phyloP scores from a whole-genome alignment of 1,140 invertebrate genomes.

The Gerris buenoi region DNA sequence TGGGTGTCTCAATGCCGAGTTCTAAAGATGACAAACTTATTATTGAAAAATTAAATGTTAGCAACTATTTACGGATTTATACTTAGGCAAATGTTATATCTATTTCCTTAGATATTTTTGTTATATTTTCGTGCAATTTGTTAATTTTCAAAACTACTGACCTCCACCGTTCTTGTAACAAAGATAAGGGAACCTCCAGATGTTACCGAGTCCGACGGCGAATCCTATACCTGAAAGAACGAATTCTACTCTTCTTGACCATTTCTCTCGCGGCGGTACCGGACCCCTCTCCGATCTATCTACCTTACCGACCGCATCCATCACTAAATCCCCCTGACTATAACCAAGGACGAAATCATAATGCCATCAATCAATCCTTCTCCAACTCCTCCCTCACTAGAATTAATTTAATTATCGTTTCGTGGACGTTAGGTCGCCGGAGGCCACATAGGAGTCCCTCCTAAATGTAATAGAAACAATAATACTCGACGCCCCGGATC shows the following conservation, averaged over 20 bases:
- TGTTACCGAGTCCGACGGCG: constrained; percentile 35
- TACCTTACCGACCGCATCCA: not conserved
- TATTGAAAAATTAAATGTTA: no score
- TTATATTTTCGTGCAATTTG: not conserved
- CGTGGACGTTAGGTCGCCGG: no score
- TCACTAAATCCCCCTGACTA: not conserved
- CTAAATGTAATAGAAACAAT: no score
- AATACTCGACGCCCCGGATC: no score
- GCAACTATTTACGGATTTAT: not conserved
- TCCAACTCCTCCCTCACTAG: no score
- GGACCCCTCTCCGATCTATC: not conserved
- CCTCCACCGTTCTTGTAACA: constrained; percentile 40
- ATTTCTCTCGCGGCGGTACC: constrained; percentile 16
- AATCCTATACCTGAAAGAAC: constrained; percentile 29
- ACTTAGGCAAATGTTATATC: not conserved
- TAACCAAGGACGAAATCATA: no score
- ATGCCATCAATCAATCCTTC: no score
- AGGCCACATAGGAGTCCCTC: no score
- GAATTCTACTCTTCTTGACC: constrained; percentile 25
- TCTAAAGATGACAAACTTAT: no score
- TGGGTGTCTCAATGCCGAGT: no score
- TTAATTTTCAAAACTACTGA: no score
- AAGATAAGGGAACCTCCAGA: constrained; percentile 42
- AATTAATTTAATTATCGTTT: no score
- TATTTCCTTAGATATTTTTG: not conserved